Conservation (phyloP, 37 sponge, comb jelly and placozoan species). For the Halisarca cf. caerulea region DNA sequence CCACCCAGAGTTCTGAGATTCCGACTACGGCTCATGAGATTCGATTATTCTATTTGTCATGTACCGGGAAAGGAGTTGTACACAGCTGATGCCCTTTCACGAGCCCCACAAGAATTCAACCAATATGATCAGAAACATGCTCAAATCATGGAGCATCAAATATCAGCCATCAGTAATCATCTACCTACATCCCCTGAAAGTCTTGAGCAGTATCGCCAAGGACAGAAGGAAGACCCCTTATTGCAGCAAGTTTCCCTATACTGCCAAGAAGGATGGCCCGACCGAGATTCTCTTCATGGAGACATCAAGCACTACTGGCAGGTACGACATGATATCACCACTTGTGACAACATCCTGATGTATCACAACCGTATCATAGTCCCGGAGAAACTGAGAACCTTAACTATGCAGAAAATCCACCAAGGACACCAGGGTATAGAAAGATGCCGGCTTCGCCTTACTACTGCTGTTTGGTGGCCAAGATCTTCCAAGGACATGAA, state of each 20-base stretch:
- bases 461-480: constrained; percentile 34
- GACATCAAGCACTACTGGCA: too few relatives aligned
- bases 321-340: too few relatives aligned
- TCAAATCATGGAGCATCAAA: neutral
- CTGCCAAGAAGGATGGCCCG: constrained; percentile 25
- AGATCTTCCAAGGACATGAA: constrained; percentile 14
- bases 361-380: neutral
- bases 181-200: neutral
- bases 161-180: neutral
- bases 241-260: neutral
- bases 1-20: too few relatives aligned
- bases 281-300: neutral
- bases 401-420: constrained; percentile 13
- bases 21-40: too few relatives aligned
- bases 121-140: neutral
- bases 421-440: constrained; percentile 22
- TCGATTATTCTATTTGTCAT: constrained; percentile 30
- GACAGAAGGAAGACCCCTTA: constrained; percentile 5
- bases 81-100: constrained; percentile 16
- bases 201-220: neutral
- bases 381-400: neutral
- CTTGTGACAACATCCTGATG: constrained; percentile 10
- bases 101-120: neutral
- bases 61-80: constrained; percentile 30
- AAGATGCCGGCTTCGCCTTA: neutral